These are phyloP conservation scores for Petromus typicus DNA, from an alignment of 2,113 vertebrate species.

Conservation along the genomic window DNA sequence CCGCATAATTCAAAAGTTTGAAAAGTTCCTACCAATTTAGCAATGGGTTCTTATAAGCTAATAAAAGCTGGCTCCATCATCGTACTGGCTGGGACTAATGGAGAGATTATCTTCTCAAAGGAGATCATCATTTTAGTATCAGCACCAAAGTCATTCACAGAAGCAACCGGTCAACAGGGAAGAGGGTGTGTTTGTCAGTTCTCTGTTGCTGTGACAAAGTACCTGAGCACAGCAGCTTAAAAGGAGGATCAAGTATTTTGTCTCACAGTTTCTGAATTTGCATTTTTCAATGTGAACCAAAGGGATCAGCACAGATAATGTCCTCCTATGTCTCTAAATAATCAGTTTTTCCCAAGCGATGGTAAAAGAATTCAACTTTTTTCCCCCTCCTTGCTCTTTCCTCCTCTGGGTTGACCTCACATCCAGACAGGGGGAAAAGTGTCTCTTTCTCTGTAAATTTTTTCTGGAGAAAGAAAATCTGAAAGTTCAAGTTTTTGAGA, in stretches of 20 bases:
- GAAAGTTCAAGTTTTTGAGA: background rate
- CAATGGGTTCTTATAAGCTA: background rate
- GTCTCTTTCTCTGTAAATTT: background rate
- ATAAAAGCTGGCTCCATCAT: background rate
- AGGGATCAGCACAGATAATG: accelerated
- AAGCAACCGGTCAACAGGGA: background rate
- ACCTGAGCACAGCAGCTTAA: too few relatives aligned
- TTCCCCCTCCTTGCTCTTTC: accelerated
- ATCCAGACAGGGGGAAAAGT: background rate
- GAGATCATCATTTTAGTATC: background rate
- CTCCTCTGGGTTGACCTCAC: background rate
- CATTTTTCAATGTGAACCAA: background rate
- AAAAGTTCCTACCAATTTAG: background rate
- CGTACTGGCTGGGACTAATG: background rate
- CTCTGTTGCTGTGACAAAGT: background rate
- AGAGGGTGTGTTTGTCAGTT: background rate
- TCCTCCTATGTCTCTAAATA: background rate
- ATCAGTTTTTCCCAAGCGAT: background rate
- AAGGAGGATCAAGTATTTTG: background rate
- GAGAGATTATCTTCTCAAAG: background rate
- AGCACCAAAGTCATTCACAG: background rate
- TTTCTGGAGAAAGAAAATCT: background rate
- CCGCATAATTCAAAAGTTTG: background rate
- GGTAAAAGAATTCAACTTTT: accelerated
- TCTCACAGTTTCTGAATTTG: background rate